Conservation (phyloP, 1,140 invertebrate genomes). For the Hylyphantes graminicola region DNA sequence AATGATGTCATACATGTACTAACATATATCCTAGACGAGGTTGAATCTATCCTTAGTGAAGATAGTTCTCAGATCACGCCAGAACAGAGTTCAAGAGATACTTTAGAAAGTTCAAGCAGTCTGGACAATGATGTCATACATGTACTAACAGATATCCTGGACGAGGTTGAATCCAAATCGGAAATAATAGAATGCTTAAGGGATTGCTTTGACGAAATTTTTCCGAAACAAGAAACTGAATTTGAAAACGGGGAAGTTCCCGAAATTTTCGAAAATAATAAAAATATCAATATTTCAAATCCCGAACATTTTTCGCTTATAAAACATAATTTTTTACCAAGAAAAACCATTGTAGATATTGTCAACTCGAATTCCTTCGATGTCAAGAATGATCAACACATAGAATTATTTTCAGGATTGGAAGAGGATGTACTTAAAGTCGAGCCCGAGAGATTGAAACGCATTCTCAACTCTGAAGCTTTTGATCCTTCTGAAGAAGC, state of each 20-base stretch:
- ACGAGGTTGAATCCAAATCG: background rate
- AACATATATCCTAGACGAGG: background rate
- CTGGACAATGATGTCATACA: background rate
- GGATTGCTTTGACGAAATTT: conserved; percentile 12
- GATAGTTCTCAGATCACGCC: background rate
- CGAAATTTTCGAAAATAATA: background rate
- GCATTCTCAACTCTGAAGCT: conserved; percentile 7
- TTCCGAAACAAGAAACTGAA: background rate
- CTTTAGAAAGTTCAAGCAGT: background rate
- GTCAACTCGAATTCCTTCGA: conserved; percentile 28
- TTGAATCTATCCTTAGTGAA: background rate
- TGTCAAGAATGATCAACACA: conserved; percentile 3
- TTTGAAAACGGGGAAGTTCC: background rate
- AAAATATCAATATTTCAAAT: conserved; percentile 27
- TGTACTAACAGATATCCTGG: background rate
- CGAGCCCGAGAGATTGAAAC: background rate
- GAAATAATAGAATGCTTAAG: conserved; percentile 1
- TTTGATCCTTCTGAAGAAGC: conserved; percentile 21
- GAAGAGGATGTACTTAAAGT: background rate
- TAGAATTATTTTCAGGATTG: conserved; percentile 13
- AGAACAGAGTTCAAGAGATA: background rate
- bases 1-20: background rate
- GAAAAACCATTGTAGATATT: background rate
- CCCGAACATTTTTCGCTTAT: background rate
- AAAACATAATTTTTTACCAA: conserved; percentile 15